phyloP scores from a whole-genome alignment of 1,140 invertebrate genomes.

The Leptinotarsa undecemlineata region DNA sequence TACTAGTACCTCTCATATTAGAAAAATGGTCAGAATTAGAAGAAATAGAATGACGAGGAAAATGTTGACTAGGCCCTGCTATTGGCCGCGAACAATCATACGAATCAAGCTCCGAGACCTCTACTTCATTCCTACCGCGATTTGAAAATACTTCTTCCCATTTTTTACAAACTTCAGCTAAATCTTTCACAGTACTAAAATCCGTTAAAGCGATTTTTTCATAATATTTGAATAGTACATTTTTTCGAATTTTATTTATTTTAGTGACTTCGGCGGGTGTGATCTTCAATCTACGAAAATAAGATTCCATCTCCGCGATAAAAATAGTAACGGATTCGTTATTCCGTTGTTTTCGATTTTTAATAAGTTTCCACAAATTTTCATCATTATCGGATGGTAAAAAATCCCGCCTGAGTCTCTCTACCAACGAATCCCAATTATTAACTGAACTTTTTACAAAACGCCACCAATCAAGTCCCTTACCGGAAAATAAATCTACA shows the following conservation, averaged over 20 bases:
- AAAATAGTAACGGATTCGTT: conserved; percentile 45
- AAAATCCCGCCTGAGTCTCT: conserved; percentile 42
- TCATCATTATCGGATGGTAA: conserved; percentile 45
- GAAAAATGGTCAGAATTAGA: no score
- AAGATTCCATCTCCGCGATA: conserved; percentile 43
- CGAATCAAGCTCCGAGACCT: background rate
- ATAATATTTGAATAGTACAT: background rate
- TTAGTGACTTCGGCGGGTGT: background rate
- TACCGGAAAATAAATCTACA: conserved; percentile 26
- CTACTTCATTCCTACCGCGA: background rate
- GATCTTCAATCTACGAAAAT: conserved; percentile 36
- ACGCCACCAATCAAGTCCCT: conserved; percentile 20
- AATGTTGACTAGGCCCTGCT: background rate
- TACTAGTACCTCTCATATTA: no score
- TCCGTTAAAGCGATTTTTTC: background rate
- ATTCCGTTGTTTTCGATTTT: conserved; percentile 45
- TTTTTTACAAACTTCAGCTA: conserved; percentile 8
- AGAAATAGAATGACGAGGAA: no score
- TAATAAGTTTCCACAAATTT: conserved; percentile 42
- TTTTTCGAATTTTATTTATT: conserved; percentile 3
- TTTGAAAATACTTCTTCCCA: conserved; percentile 2
- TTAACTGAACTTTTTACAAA: conserved; percentile 28
- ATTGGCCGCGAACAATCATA: background rate
- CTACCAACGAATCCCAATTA: conserved; percentile 40
- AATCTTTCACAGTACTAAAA: background rate